These are phyloP conservation scores for Seison nebaliae DNA, from an alignment of 1,140 invertebrate species.

Conservation along the genomic window DNA sequence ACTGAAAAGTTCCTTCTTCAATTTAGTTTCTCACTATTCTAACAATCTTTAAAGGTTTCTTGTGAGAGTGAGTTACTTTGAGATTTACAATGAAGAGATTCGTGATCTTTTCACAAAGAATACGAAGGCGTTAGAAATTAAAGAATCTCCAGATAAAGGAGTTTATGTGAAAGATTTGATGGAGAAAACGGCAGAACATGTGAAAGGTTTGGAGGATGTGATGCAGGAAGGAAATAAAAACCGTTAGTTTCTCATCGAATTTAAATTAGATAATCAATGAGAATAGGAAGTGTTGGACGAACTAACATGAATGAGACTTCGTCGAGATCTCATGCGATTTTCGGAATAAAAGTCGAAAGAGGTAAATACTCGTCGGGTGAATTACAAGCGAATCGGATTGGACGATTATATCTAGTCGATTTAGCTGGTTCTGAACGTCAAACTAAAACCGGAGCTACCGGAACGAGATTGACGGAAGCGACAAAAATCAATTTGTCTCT, in stretches of 20 bases:
- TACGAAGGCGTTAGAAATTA: constrained; percentile 34
- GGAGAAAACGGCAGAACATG: constrained; percentile 45
- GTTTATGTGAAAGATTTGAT: constrained; percentile 33
- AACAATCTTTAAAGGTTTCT: constrained; percentile 38
- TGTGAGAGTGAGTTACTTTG: constrained; percentile 58
- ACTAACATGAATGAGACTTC: constrained; percentile 99
- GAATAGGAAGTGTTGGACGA: constrained; percentile 38
- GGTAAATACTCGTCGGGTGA: constrained; percentile 28
- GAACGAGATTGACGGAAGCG: constrained; percentile 63
- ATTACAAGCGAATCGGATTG: constrained; percentile 36
- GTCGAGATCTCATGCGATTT: constrained; percentile 87
- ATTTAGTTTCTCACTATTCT: not conserved
- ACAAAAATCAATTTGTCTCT: constrained; percentile 79
- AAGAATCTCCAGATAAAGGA: constrained; percentile 7
- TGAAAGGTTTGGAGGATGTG: constrained; percentile 40
- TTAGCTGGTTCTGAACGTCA: constrained; percentile 64
- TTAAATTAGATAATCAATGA: no score
- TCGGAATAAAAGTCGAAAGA: constrained; percentile 63
- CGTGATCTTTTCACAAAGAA: constrained; percentile 45
- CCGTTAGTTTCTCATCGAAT: constrained; percentile 43
- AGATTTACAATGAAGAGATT: constrained; percentile 63
- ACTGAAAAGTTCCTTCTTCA: constrained; percentile 19
- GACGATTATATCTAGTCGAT: constrained; percentile 61
- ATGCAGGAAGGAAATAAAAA: constrained; percentile 48
- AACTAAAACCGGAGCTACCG: constrained; percentile 36